Percentiles rank a stretch among this genome's conserved stretches.
phyloP scores from a whole-genome alignment of 1,140 invertebrate genomes.

The Ditylenchus dipsaci region DNA sequence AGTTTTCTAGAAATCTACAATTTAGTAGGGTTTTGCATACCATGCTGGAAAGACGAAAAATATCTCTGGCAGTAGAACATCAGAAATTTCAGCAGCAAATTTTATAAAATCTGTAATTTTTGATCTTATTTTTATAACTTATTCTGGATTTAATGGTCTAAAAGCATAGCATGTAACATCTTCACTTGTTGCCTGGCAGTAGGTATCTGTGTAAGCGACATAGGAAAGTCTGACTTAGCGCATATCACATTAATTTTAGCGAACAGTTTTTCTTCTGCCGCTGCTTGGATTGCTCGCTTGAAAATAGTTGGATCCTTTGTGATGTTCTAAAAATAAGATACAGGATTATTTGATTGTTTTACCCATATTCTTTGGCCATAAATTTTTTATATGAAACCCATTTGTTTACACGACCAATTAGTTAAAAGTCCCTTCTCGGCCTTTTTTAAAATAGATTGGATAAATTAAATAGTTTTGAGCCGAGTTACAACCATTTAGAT shows the following conservation, averaged over 20 bases:
- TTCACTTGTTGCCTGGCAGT: slow-evolving; percentile 49
- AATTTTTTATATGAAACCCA: background rate
- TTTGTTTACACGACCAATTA: background rate
- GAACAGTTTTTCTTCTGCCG: slow-evolving; percentile 57
- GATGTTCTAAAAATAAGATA: slow-evolving; percentile 51
- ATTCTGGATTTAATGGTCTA: slow-evolving; percentile 10
- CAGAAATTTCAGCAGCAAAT: too few species aligned
- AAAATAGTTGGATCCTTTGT: slow-evolving; percentile 49
- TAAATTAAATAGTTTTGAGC: too few species aligned
- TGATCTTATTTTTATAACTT: too few species aligned
- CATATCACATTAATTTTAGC: slow-evolving; percentile 57
- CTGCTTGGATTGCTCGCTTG: slow-evolving; percentile 55
- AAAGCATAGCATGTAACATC: slow-evolving; percentile 41
- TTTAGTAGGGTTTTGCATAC: too few species aligned
- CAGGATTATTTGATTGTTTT: slow-evolving; percentile 16
- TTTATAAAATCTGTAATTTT: too few species aligned
- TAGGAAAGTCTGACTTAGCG: slow-evolving; percentile 54
- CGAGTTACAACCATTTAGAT: too few species aligned
- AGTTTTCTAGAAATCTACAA: too few species aligned
- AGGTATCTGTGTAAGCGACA: slow-evolving; percentile 54
- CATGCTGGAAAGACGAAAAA: too few species aligned
- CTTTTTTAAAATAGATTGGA: too few species aligned
- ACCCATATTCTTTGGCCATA: slow-evolving; percentile 6
- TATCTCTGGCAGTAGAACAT: too few species aligned
- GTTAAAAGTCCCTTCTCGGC: too few species aligned